phyloP scores from a whole-genome alignment of 2,888 invertebrate species.

The Scaptomyza reducta region DNA sequence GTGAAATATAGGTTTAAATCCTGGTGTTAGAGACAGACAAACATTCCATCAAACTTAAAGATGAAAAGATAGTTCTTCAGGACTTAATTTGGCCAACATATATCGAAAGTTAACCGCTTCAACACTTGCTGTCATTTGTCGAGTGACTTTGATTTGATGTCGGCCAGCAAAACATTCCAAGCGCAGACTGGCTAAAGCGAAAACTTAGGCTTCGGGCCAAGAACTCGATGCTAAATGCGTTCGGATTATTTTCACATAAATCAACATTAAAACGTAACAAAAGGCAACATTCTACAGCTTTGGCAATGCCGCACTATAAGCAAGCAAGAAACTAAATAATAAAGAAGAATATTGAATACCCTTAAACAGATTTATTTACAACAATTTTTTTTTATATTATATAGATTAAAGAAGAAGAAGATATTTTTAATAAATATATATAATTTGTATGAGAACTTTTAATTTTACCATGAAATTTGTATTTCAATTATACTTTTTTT shows the following conservation, averaged over 20 bases:
- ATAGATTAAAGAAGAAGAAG: too few relatives aligned
- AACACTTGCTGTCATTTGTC: slow-evolving; percentile 50
- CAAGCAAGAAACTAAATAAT: not conserved
- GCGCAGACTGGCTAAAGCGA: not conserved
- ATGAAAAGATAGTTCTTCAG: not conserved
- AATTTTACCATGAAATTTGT: too few relatives aligned
- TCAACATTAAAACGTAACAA: slow-evolving; percentile 73
- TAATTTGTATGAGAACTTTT: too few relatives aligned
- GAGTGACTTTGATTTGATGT: slow-evolving; percentile 61
- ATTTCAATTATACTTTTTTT: too few relatives aligned
- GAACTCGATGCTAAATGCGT: slow-evolving; percentile 64
- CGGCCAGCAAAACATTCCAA: slow-evolving; percentile 24
- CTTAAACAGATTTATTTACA: not conserved
- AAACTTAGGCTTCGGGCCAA: slow-evolving; percentile 22
- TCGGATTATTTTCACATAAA: slow-evolving; percentile 74
- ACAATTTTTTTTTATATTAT: too few relatives aligned
- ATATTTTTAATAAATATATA: too few relatives aligned
- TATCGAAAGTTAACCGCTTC: slow-evolving; percentile 32
- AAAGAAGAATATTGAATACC: slow-evolving; percentile 22
- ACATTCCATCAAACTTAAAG: not conserved
- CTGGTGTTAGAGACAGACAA: not conserved
- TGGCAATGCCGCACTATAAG: slow-evolving; percentile 26
- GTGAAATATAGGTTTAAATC: not conserved
- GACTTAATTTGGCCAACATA: slow-evolving; percentile 2
- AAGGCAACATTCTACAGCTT: slow-evolving; percentile 38